A percentile compares a stretch with the other conserved stretches of the same genome.
Evolutionary conservation across 2,888 invertebrate species (phyloP).

Genomic region (Lithodes maja): DNA sequence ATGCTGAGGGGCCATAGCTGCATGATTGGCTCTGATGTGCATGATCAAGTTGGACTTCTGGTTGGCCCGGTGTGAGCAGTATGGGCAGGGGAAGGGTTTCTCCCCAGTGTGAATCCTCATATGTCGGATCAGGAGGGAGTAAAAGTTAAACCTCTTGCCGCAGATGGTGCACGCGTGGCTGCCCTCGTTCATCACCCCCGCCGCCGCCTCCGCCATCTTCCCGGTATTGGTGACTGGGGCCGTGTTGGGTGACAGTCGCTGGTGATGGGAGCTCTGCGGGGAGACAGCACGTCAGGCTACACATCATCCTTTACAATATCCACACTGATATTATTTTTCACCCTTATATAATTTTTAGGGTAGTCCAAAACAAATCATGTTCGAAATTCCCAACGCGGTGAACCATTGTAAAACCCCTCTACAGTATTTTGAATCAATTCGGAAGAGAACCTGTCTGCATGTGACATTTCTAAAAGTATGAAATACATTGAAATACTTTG

Average conservation of each 20-base stretch:
- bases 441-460: no score
- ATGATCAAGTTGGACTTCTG: slow-evolving; percentile 61
- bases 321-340: no score
- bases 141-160: slow-evolving; percentile 60
- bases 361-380: no score
- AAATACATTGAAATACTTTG: no score
- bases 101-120: slow-evolving; percentile 68
- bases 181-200: slow-evolving; percentile 17
- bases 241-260: slow-evolving; percentile 2
- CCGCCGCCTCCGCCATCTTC: not conserved
- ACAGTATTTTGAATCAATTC: no score
- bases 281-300: slow-evolving; percentile 15
- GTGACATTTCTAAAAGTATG: no score
- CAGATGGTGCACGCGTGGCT: slow-evolving; percentile 59
- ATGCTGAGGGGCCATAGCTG: slow-evolving; percentile 19
- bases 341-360: no score
- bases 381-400: no score
- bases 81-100: slow-evolving; percentile 65
- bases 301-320: no score
- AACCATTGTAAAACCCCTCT: no score
- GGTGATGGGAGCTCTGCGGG: slow-evolving; percentile 38
- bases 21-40: slow-evolving; percentile 61
- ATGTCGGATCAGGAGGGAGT: slow-evolving; percentile 61
- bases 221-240: not conserved
- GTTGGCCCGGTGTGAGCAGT: slow-evolving; percentile 65